Conservation (phyloP, 2,888 invertebrate genomes). For the Acanthosepion lycidas region DNA sequence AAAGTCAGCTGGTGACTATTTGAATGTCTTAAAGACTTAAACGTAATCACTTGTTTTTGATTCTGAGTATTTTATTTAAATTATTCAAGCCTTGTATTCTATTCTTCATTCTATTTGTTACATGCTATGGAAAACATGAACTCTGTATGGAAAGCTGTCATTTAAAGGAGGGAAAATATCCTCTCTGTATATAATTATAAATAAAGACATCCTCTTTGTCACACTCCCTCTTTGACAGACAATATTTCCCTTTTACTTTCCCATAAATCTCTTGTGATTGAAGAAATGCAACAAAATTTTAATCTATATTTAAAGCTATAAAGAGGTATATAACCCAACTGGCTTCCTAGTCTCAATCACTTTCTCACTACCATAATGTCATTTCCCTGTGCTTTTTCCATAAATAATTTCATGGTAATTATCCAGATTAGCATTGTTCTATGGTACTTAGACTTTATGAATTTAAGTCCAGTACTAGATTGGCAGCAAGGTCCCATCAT, state of each 20-base stretch:
- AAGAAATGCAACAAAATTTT: neutral
- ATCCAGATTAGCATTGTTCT: too few relatives aligned
- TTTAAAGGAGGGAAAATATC: neutral
- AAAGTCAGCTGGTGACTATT: too few relatives aligned
- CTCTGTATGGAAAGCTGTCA: neutral
- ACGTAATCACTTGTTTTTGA: neutral
- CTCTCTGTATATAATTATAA: neutral
- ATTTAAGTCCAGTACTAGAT: too few relatives aligned
- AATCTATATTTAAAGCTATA: neutral
- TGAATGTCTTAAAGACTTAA: neutral
- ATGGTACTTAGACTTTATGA: too few relatives aligned
- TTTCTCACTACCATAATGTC: too few relatives aligned
- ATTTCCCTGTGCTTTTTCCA: too few relatives aligned
- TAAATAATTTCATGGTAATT: too few relatives aligned
- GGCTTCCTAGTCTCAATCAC: too few relatives aligned
- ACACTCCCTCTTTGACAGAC: neutral
- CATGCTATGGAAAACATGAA: neutral
- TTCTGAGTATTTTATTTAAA: neutral
- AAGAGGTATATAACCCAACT: neutral
- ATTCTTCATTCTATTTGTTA: neutral
- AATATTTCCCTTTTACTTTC: neutral
- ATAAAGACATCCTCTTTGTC: neutral
- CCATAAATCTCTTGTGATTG: neutral
- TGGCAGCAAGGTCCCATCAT: too few relatives aligned
- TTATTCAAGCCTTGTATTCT: neutral